Conservation (phyloP, 2,113 vertebrate genomes). For the Dromiciops gliroides region DNA sequence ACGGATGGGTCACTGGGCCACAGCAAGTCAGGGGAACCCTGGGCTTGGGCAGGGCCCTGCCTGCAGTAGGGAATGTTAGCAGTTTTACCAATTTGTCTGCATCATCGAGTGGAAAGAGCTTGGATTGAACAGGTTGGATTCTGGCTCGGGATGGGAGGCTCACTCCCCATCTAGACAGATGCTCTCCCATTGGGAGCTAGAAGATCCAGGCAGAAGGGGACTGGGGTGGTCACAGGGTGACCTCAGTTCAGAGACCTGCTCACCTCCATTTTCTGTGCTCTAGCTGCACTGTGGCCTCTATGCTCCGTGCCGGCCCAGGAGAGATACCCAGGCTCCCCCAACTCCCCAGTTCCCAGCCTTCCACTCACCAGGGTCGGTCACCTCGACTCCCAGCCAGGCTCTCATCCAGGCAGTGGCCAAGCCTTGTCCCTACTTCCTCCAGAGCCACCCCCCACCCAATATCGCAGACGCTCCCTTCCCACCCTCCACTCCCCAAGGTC, state of each 20-base stretch:
- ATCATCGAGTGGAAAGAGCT: not conserved
- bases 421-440: not conserved
- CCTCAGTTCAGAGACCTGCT: no score
- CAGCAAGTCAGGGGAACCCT: no score
- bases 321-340: not conserved
- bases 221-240: not conserved
- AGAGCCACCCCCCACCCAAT: no score
- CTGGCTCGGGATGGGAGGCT: no score
- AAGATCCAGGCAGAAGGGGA: not conserved
- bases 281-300: not conserved
- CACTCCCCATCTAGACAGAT: no score
- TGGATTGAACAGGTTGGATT: not conserved
- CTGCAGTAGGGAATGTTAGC: no score
- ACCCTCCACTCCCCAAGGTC: no score
- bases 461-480: no score
- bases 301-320: not conserved
- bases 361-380: not conserved
- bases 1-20: no score
- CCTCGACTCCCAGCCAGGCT: not conserved
- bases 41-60: not conserved
- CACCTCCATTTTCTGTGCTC: no score
- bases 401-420: not conserved
- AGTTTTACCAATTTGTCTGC: not conserved
- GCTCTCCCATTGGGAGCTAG: not conserved
- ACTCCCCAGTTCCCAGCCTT: not conserved